These are phyloP conservation scores for Notothenia rossii DNA, from an alignment of 2,113 vertebrate species.

Conservation along the genomic window DNA sequence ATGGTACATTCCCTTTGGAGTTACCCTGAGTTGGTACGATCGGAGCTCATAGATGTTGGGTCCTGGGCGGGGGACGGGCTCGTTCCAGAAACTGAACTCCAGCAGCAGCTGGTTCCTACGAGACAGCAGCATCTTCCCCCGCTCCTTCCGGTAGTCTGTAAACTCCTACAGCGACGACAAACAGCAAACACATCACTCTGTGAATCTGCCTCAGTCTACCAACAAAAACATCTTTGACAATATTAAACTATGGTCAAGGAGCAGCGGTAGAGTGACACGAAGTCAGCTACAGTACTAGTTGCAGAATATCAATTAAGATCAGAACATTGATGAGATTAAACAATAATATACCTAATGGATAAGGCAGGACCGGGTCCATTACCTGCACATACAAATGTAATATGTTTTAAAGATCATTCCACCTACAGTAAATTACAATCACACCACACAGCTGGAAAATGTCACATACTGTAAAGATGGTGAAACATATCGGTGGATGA, in stretches of 20 bases:
- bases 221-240: neutral
- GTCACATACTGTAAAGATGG: conserved; percentile 5
- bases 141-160: conserved; percentile 89
- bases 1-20: neutral
- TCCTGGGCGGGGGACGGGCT: conserved; percentile 90
- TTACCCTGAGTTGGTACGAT: conserved; percentile 95
- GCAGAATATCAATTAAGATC: neutral
- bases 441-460: conserved; percentile 9
- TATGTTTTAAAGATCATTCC: neutral
- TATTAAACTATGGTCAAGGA: neutral
- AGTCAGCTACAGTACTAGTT: neutral
- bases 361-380: too few species aligned
- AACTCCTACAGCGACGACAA: conserved; percentile 86
- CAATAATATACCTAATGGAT: too few species aligned
- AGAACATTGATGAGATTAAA: neutral
- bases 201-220: neutral
- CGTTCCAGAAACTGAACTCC: conserved; percentile 99
- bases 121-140: conserved; percentile 95
- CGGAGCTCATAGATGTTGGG: conserved; percentile 97
- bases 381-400: neutral
- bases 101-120: conserved; percentile 94
- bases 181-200: conserved; percentile 14
- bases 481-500: conserved; percentile 11
- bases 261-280: neutral
- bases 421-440: neutral